These are phyloP conservation scores for Liopterus haemorrhoidalis DNA, from an alignment of 2,888 invertebrate species.

Conservation along the genomic window DNA sequence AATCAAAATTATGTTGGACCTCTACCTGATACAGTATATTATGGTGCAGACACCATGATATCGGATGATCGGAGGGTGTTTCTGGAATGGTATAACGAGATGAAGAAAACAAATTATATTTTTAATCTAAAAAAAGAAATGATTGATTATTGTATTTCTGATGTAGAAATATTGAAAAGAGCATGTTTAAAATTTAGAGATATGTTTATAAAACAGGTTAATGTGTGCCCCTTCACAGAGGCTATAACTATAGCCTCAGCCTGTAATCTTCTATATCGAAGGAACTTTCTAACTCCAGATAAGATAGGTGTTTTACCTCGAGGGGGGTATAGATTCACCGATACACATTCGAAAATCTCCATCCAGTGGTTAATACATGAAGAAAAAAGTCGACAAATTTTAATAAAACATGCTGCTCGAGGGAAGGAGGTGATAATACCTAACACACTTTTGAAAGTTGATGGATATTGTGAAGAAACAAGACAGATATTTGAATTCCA, in stretches of 20 bases:
- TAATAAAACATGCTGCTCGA: too few relatives aligned
- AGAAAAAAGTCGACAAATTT: too few relatives aligned
- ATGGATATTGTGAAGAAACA: too few relatives aligned
- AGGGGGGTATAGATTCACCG: too few relatives aligned
- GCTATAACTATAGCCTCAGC: conserved; percentile 29
- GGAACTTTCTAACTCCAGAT: conserved; percentile 30
- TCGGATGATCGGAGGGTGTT: conserved; percentile 21
- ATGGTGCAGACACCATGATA: conserved; percentile 29
- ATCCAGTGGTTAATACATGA: too few relatives aligned
- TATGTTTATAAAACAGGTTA: conserved; percentile 26
- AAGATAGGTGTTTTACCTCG: too few relatives aligned
- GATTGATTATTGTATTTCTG: conserved; percentile 19
- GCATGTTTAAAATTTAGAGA: conserved; percentile 30
- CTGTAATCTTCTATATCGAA: conserved; percentile 26
- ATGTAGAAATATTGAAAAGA: conserved; percentile 29
- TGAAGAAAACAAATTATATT: conserved; percentile 16
- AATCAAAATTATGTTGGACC: conserved; percentile 31
- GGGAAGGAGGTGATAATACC: too few relatives aligned
- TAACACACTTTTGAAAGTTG: too few relatives aligned
- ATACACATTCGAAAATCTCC: too few relatives aligned
- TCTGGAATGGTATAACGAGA: conserved; percentile 28
- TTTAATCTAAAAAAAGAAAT: conserved; percentile 34
- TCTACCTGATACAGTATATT: conserved; percentile 27
- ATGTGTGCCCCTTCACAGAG: conserved; percentile 33
- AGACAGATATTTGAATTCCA: too few relatives aligned